Base-by-base conservation (phyloP, 2,797 vertebrate genomes). In the Takifugu rubripes region DNA sequence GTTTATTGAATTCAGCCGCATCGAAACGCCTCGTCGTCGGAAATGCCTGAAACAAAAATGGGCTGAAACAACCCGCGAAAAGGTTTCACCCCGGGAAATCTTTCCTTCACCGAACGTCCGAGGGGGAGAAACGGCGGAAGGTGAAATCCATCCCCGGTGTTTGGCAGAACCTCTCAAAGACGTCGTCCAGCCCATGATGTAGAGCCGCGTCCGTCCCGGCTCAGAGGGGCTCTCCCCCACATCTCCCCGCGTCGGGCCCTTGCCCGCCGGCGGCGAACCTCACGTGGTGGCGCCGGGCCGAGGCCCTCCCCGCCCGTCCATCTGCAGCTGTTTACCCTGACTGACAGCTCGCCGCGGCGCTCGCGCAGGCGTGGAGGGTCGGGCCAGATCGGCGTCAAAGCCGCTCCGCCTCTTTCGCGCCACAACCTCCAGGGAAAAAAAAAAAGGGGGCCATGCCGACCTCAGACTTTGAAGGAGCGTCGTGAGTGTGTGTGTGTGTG, bases 271-370 rank as follows among this genome's bases (percentile, higher is more conserved):
- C 74, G n/a, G 58, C 58, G 60, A 46, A 55, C 15, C 50, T 52
- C 10, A 54, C 70, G 36, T 62, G 69, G 72, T 69, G 71, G 84
- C 74, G 68, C 70, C 70, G 12, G 44, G 58, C 54, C 72, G 68
- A 84, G 77, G 56, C 77, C 61, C 68, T 31, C 65, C 46, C 68
- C 31, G 59, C 70, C 73, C 61, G 58, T 68, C 74, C 83, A 81
- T 86, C 83, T 87, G 85, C 51, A 64, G 70, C 70, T 74, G 68
- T 70, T 84, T 84, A 70, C 67, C 60, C n/a, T 83, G 83, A 84
- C n/a, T 70, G 86, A 82, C 84, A 72, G 69, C 54, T 72, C 56
- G 3, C 66, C 53, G 55, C 54, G 40, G 68, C 47, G 66, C 70
- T 79, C 64, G 64, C 44, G 70, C 63, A 68, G 55, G 29, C 63